Base-by-base conservation (phyloP, 2,888 invertebrate genomes). In the Yponomeuta malinellus region DNA sequence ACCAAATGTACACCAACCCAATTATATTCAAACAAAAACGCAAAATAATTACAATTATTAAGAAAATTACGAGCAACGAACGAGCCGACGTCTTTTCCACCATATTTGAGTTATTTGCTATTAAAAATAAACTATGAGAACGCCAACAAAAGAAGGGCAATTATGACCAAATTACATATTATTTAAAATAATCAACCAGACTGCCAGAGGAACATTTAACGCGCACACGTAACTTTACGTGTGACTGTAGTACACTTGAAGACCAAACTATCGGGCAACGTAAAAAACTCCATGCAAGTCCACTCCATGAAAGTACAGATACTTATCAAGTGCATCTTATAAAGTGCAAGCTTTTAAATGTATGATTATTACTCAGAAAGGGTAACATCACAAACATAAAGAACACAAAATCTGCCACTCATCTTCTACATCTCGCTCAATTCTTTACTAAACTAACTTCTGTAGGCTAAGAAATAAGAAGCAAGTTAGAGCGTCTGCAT, bases 101-200 rank as follows among this genome's bases (percentile, higher is more conserved):
- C 72, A 72, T 78, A 77, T 77, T 78, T 73, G 71, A 33, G 31
- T 65, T 33, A 29, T 65, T 73, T 71, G 74, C 72, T 52, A 71
- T 72, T 71, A 65, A 72, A 68, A 75, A 76, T 74, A 76, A 78
- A 80, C 77, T 79, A 81, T 79, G 78, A 73, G 74, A 71, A 37
- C 37, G 71, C 23, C 68, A 48, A 74, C 73, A 77, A 76, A 78
- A 74, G 74, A 72, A 74, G 70, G 31, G 75, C 74, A 81, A 84
- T 84, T 85, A 82, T 81, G 79, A 78, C 74, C 74, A 83, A 84
- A 85, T 85, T 84, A 83, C 83, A 80, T 81, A 79, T 81, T 78
- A 80, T 82, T 76, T 78, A 77, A 74, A 73, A 73, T 72, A 76
- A 74, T 72, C 69, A 69, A 65, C 71, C 72, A 67, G 70, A 68